Percentiles rank a stretch among this genome's conserved stretches.
phyloP scores from a whole-genome alignment of 2,888 invertebrate species.

The Drosophila monieri region DNA sequence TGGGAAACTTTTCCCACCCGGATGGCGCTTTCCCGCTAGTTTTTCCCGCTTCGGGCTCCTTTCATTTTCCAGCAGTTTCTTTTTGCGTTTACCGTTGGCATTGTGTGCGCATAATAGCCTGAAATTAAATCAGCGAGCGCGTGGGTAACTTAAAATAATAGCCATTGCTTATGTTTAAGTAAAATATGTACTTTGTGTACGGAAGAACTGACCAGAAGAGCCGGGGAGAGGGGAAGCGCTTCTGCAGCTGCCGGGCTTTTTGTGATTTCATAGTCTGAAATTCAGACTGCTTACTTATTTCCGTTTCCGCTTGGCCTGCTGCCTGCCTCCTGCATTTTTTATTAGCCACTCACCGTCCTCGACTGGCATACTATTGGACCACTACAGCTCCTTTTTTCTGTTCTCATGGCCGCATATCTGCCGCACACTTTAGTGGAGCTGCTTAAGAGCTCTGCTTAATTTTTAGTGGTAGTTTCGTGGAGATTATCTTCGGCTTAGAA shows the following conservation, averaged over 20 bases:
- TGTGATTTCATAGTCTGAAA: conserved; percentile 5
- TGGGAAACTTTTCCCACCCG: conserved; percentile 7
- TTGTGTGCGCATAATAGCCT: conserved; percentile 76
- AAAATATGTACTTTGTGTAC: conserved; percentile 69
- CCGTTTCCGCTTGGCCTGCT: conserved; percentile 56
- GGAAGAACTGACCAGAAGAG: conserved; percentile 23
- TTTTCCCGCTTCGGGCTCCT: conserved; percentile 16
- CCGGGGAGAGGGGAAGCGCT: neutral
- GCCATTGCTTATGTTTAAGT: conserved; percentile 75
- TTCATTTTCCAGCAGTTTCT: conserved; percentile 26
- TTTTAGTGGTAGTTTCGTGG: conserved; percentile 22
- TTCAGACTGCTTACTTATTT: conserved; percentile 52
- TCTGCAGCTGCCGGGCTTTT: conserved; percentile 36
- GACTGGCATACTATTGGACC: conserved; percentile 26
- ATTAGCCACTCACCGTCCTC: conserved; percentile 29
- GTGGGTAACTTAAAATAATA: conserved; percentile 79
- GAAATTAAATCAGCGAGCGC: conserved; percentile 77
- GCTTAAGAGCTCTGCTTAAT: conserved; percentile 34
- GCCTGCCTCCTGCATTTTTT: conserved; percentile 39
- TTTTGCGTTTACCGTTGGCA: conserved; percentile 63
- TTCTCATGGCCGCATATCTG: conserved; percentile 25
- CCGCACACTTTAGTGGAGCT: conserved; percentile 30
- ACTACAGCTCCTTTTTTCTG: neutral
- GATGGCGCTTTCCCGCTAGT: conserved; percentile 27
- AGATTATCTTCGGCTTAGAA: conserved; percentile 22